Percentiles rank a stretch among this genome's conserved stretches.
These are phyloP conservation scores for Tragelaphus strepsiceros DNA, from an alignment of 2,113 vertebrate species.

Conservation along the genomic window DNA sequence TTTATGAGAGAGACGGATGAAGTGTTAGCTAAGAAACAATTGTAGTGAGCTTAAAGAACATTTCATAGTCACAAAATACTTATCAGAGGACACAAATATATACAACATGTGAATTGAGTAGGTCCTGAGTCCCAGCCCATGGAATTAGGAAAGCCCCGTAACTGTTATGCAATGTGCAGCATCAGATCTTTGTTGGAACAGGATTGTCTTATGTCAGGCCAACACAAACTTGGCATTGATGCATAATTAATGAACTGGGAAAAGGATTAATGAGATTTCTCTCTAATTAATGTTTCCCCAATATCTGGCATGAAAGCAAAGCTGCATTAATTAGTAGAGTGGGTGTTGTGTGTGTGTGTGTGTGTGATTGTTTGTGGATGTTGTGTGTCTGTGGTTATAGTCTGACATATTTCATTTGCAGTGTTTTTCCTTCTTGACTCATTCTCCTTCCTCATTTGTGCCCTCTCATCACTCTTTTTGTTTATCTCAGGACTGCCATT, in stretches of 20 bases:
- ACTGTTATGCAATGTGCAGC: not conserved
- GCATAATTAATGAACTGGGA: conserved; percentile 66
- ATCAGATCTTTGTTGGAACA: not conserved
- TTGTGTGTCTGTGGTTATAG: not conserved
- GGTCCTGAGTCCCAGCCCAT: not conserved
- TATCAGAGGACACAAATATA: not conserved
- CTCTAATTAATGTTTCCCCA: conserved; percentile 56
- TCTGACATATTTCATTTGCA: not conserved
- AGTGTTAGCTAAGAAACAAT: conserved; percentile 10
- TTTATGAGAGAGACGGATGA: not conserved
- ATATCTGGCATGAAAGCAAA: conserved; percentile 53
- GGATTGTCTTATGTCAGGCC: not conserved
- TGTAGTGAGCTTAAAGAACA: not conserved
- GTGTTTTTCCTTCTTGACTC: not conserved
- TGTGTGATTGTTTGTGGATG: not conserved
- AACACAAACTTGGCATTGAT: conserved; percentile 61
- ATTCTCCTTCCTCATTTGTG: not conserved
- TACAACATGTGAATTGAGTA: not conserved
- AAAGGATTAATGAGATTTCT: conserved; percentile 54
- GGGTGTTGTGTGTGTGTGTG: not conserved
- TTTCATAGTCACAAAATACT: not conserved
- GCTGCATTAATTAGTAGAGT: conserved; percentile 15
- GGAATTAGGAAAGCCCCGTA: not conserved
- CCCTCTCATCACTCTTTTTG: not conserved
- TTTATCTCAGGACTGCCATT: not conserved